A percentile compares a stretch with the other conserved stretches of the same genome.
Conservation (phyloP, 2,888 invertebrate genomes). For the Leucophora obtusa region DNA sequence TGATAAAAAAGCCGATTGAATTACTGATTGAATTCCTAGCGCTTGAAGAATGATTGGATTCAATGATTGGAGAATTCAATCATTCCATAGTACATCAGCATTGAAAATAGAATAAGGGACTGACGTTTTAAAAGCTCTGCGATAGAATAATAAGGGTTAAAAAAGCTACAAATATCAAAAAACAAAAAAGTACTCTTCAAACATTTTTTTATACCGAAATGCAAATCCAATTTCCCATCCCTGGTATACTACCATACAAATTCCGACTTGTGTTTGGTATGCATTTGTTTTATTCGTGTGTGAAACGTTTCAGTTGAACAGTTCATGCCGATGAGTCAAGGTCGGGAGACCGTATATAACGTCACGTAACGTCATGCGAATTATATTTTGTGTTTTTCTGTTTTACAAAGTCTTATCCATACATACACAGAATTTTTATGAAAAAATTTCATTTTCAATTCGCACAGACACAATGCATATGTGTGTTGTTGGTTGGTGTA, state of each 20-base stretch:
- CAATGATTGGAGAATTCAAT: no score
- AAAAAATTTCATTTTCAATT: constrained; percentile 73
- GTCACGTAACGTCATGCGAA: constrained; percentile 75
- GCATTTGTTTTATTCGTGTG: constrained; percentile 59
- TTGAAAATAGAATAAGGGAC: no score
- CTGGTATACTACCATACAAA: neutral
- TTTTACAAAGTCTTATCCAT: constrained; percentile 9
- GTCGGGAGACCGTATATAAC: constrained; percentile 73
- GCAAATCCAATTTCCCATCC: no score
- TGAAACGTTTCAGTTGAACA: constrained; percentile 72
- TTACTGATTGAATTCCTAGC: no score
- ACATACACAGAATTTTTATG: constrained; percentile 59
- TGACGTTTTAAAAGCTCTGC: no score
- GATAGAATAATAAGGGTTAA: no score
- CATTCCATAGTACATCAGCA: no score
- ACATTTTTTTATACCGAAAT: no score
- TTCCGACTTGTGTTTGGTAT: constrained; percentile 34
- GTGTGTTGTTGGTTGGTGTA: constrained; percentile 2
- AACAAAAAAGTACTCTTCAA: no score
- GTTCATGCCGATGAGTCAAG: constrained; percentile 79
- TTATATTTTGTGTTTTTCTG: constrained; percentile 54
- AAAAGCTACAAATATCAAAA: no score
- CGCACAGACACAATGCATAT: constrained; percentile 43
- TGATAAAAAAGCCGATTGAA: no score
- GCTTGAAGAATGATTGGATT: no score